A percentile compares a stretch with the other conserved stretches of the same genome.
phyloP scores from a whole-genome alignment of 1,140 invertebrate genomes.

The Diabrotica virgifera region DNA sequence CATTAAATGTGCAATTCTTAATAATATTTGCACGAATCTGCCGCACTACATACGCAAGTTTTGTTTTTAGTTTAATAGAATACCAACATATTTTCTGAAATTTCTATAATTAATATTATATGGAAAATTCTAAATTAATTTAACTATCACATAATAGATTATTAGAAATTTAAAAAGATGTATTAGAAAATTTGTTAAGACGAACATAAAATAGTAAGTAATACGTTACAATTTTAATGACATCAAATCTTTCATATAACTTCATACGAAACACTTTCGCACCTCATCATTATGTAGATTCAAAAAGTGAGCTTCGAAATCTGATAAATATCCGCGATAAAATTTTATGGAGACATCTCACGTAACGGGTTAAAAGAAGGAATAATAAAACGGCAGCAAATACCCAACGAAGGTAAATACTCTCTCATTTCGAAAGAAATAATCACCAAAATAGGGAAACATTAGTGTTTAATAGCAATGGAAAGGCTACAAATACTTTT shows the following conservation, averaged over 20 bases:
- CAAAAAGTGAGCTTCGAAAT: conserved; percentile 2
- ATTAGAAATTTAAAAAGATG: too few relatives aligned
- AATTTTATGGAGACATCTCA: neutral
- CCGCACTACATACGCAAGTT: too few relatives aligned
- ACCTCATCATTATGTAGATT: conserved; percentile 2
- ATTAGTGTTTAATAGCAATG: neutral
- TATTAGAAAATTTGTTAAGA: too few relatives aligned
- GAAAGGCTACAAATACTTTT: neutral
- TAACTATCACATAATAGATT: too few relatives aligned
- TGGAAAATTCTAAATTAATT: too few relatives aligned
- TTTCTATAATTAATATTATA: too few relatives aligned
- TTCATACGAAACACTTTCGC: neutral
- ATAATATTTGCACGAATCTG: too few relatives aligned
- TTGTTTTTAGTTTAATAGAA: too few relatives aligned
- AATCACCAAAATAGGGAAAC: neutral
- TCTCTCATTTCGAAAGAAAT: neutral
- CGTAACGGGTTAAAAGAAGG: neutral
- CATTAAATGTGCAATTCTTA: too few relatives aligned
- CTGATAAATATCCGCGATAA: neutral
- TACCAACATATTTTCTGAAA: too few relatives aligned
- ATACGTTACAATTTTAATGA: too few relatives aligned
- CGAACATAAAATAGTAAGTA: too few relatives aligned
- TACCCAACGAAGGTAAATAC: conserved; percentile 2
- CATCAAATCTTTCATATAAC: neutral
- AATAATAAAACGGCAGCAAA: neutral